These are phyloP conservation scores for Carettochelys insculpta DNA, from an alignment of 2,113 vertebrate species.

Conservation along the genomic window DNA sequence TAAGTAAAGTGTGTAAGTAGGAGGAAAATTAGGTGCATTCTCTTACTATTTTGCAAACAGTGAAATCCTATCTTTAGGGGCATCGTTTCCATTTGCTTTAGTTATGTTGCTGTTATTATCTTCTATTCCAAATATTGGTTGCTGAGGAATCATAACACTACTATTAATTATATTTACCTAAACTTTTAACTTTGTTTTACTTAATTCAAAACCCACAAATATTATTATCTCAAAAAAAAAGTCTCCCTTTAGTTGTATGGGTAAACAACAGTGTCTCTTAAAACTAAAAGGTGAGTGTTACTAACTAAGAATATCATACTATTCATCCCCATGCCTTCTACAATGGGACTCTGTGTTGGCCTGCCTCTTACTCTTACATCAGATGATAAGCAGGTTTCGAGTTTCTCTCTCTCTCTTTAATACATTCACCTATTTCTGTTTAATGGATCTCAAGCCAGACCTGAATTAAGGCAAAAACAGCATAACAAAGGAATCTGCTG, in stretches of 20 bases:
- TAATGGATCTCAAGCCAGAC: neutral
- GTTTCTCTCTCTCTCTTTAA: neutral
- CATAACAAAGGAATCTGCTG: neutral
- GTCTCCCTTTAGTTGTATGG: neutral
- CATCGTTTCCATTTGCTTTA: slow-evolving; percentile 17
- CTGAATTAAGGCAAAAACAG: neutral
- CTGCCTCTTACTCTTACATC: neutral
- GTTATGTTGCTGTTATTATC: neutral
- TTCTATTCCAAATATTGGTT: slow-evolving; percentile 23
- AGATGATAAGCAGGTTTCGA: neutral
- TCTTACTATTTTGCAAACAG: slow-evolving; percentile 5
- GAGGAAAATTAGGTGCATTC: neutral
- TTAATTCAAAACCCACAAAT: neutral
- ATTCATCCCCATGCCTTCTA: neutral
- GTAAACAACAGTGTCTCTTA: neutral
- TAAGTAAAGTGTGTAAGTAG: neutral
- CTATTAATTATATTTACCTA: slow-evolving; percentile 27
- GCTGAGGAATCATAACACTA: slow-evolving; percentile 49
- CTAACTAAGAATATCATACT: neutral
- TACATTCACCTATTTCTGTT: neutral
- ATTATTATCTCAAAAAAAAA: slow-evolving; percentile 8
- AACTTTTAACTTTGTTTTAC: slow-evolving; percentile 25
- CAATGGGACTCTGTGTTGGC: neutral
- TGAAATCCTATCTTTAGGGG: neutral
- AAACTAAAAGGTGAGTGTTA: neutral